Evolutionary conservation across 2,113 vertebrate genomes (phyloP), one percentile per base, ranked within the genome.

Genomic region (Ceyx margarethae): DNA sequence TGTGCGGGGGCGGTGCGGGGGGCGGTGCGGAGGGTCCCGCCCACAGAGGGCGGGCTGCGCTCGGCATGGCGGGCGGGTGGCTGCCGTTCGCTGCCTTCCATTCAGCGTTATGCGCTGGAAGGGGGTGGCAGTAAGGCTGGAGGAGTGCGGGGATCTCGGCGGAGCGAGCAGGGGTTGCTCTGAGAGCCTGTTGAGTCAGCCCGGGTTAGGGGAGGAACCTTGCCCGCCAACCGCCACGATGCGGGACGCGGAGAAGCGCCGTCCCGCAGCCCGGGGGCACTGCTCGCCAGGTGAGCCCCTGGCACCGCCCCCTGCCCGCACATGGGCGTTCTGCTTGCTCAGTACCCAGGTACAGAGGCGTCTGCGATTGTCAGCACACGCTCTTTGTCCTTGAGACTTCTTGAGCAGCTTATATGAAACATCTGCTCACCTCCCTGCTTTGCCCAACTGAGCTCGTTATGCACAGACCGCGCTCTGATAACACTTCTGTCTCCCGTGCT

Each of bases 241-340:
- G 65, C 46, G 48, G 29, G 19, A 51, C 20, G 5, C 1, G 21
- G 40, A 18, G 42, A 16, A 25, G 58, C 3, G 13, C 33, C 6
- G 5, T 2, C 6, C 4, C 13, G 3, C 31, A 16, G 37, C 37
- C 37, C 37, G 48, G 12, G n/a, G 28, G 22, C 9, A 0, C 8
- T 2, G 9, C 5, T 4, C 1, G 10, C 2, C 3, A 2, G 13
- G 26, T 18, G 64, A 31, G 58, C 13, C 43, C 18, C 17, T 9
- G 15, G 19, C 23, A 1, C 17, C 3, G 7, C 4, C 12, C 3
- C 5, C 8, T 6, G 29, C 10, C 3, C 19, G 0, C 2, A 0
- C 2, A 5, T 2, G 37, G 2, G 13, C 10, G 3, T 4, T 25
- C 2, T 3, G 46, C 16, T 28, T 15, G 58, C 42, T 15, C 4